Conservation (phyloP, 2,113 vertebrate species). For the Oophaga pumilio region DNA sequence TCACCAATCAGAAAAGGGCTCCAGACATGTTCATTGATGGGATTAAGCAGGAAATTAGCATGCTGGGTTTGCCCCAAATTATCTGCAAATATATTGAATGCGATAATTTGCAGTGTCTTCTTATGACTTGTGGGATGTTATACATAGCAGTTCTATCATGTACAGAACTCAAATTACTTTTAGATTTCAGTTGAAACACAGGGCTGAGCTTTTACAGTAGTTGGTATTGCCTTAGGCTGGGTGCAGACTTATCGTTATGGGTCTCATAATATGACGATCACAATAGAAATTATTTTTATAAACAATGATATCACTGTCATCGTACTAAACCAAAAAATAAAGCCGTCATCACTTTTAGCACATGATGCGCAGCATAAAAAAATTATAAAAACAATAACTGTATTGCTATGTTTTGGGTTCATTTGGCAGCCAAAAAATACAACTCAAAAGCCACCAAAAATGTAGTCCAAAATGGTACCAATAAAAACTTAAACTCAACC, state of each 20-base stretch:
- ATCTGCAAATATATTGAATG: constrained; percentile 44
- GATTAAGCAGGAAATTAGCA: constrained; percentile 39
- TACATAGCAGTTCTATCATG: constrained; percentile 7
- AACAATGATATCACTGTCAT: too few species aligned
- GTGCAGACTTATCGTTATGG: not conserved
- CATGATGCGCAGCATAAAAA: too few species aligned
- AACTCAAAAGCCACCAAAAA: too few species aligned
- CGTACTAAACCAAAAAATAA: too few species aligned
- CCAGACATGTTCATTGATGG: constrained; percentile 43
- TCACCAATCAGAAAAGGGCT: constrained; percentile 50
- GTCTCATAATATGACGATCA: too few species aligned
- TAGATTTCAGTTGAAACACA: not conserved
- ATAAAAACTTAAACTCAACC: too few species aligned
- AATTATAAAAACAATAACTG: too few species aligned
- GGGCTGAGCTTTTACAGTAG: not conserved
- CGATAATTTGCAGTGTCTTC: constrained; percentile 23
- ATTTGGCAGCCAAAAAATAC: too few species aligned
- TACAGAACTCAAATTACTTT: not conserved
- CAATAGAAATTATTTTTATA: too few species aligned
- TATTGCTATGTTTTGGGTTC: too few species aligned
- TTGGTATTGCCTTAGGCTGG: not conserved
- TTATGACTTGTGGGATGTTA: constrained; percentile 2
- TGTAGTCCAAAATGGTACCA: too few species aligned
- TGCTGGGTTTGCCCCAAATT: constrained; percentile 33
- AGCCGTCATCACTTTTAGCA: too few species aligned